Evolutionary conservation across 2,113 vertebrate genomes (phyloP), one percentile per base, ranked within the genome.

Genomic region (Calcarius ornatus): DNA sequence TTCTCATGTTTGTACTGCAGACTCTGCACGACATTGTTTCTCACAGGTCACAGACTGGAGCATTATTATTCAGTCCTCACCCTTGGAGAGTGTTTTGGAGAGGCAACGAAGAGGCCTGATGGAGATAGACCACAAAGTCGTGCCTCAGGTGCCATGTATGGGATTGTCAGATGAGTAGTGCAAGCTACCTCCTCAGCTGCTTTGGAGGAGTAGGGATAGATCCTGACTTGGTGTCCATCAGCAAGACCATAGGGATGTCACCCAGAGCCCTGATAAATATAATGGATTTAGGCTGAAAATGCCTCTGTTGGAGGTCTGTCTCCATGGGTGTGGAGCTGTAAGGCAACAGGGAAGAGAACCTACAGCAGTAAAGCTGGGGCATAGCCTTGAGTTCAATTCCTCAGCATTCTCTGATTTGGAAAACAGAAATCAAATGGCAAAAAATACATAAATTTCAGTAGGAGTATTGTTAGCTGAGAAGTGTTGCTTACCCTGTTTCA

Each of bases 11-110:
- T 90, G 81, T 59, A 61, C 60, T 11, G 11, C 90, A 53, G 90
- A 35, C 59, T 88, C 51, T 86, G 88, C 33, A 56, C 31, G 59
- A 33, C 31, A 12, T 25, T 65, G 38, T 94, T 86, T 87, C 72
- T 61, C 31, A 7, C 0, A 0, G 63, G 64, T 79, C 70, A 48
- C 0, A 10, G 77, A 35, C 38, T 35, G 57, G 35, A 51, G 35
- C 37, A 38, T 93, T 90, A 21, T 85, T 80, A 63, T 51, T 86
- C 81, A 71, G 1, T 54, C 47, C n/a, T 86, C 60, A 43, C 60
- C 64, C 77, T 94, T 47, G 79, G 27, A 76, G 18, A 25, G 3
- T 66, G 33, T 54, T 63, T 70, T 51, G 47, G 72, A 50, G 40
- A 81, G 43, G 19, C 35, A 81, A 50, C 81, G 81, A 40, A 24